Percentiles rank a stretch among this genome's conserved stretches.
Conservation (phyloP, 2,113 vertebrate genomes). For the Lucifuga dentata region DNA sequence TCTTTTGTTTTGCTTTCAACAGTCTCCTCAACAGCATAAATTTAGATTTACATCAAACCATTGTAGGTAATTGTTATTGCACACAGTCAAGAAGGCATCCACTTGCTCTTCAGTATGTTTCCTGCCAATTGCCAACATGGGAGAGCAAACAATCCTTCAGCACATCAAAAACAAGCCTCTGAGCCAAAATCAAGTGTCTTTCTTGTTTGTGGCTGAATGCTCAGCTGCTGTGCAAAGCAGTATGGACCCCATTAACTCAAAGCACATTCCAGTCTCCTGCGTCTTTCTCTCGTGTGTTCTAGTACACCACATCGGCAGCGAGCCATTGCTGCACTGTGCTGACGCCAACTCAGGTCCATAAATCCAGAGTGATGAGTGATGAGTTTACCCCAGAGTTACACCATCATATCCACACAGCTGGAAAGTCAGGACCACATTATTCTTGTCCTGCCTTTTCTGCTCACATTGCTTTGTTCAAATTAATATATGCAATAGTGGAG, state of each 20-base stretch:
- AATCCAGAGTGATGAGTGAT: constrained; percentile 59
- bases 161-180: constrained; percentile 48
- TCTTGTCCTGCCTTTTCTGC: constrained; percentile 2
- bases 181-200: constrained; percentile 47
- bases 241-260: constrained; percentile 57
- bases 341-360: constrained; percentile 48
- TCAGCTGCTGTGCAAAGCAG: constrained; percentile 34
- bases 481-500: constrained; percentile 13
- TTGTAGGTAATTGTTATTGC: constrained; percentile 46
- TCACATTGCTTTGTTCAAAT: constrained; percentile 23
- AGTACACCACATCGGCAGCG: constrained; percentile 15
- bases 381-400: constrained; percentile 53
- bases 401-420: constrained; percentile 15
- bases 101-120: constrained; percentile 49
- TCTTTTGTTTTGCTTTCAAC: constrained; percentile 15
- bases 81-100: constrained; percentile 53
- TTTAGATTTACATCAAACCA: constrained; percentile 46
- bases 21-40: constrained; percentile 1
- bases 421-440: constrained; percentile 46
- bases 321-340: constrained; percentile 26
- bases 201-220: constrained; percentile 27
- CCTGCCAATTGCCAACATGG: constrained; percentile 40
- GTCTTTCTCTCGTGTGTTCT: constrained; percentile 27
- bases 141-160: constrained; percentile 47
- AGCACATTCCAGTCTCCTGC: constrained; percentile 45